Conservation (phyloP, 2,113 vertebrate genomes). For the Indri indri region DNA sequence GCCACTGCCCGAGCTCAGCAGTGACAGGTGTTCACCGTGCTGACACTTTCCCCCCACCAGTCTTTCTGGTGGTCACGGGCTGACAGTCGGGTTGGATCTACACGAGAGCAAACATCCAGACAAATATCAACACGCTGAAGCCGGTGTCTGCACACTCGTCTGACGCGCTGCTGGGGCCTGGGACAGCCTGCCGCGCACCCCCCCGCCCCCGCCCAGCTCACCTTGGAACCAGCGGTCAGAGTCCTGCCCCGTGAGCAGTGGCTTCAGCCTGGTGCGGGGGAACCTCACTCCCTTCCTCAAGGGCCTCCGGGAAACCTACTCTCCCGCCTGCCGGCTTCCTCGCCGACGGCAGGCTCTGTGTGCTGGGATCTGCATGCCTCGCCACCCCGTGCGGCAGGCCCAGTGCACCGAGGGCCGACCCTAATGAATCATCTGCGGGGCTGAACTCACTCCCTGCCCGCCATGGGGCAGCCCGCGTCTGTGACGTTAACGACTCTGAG, state of each 20-base stretch:
- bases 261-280: not conserved
- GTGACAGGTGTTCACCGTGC: not conserved
- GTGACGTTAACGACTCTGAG: slow-evolving; percentile 87
- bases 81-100: not conserved
- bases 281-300: not conserved
- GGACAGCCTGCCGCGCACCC: not conserved
- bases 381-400: slow-evolving; percentile 57
- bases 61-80: rapidly evolving
- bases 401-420: slow-evolving; percentile 44
- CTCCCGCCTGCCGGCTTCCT: slow-evolving; percentile 75
- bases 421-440: not conserved
- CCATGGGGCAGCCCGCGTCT: slow-evolving; percentile 76
- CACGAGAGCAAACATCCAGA: no score
- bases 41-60: not conserved
- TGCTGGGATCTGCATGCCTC: slow-evolving; percentile 57
- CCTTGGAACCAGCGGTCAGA: rapidly evolving
- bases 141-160: rapidly evolving
- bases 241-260: not conserved
- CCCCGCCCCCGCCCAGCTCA: not conserved
- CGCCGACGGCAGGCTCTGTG: slow-evolving; percentile 70
- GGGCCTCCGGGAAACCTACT: slow-evolving; percentile 8
- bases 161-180: not conserved
- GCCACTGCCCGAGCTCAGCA: not conserved
- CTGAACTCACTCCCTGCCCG: slow-evolving; percentile 70
- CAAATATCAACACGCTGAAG: no score